phyloP scores from a whole-genome alignment of 2,113 vertebrate genomes.

The Saguinus imperator region DNA sequence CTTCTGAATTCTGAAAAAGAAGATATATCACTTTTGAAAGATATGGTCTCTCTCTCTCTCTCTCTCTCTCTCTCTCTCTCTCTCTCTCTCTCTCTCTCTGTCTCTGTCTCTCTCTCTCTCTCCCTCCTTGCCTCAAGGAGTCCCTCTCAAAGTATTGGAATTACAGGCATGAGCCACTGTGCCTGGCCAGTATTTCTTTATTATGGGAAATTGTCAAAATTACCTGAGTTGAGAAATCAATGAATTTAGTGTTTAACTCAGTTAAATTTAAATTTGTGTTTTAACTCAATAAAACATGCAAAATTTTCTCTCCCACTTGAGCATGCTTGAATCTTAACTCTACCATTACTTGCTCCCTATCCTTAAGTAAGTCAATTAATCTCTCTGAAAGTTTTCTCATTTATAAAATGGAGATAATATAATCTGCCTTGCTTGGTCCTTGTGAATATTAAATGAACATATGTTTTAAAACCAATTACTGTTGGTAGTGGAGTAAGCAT shows the following conservation, averaged over 20 bases:
- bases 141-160: background rate
- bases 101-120: too few relatives aligned
- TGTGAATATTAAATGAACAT: constrained; percentile 50
- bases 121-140: background rate
- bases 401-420: constrained; percentile 34
- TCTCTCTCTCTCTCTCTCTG: too few relatives aligned
- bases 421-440: constrained; percentile 10
- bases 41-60: background rate
- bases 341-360: background rate
- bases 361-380: background rate
- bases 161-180: background rate
- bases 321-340: constrained; percentile 15
- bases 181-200: background rate
- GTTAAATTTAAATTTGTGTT: constrained; percentile 50
- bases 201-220: background rate
- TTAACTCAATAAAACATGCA: constrained; percentile 46
- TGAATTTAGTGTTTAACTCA: constrained; percentile 23
- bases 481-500: background rate
- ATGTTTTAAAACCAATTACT: constrained; percentile 33
- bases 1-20: background rate
- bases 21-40: background rate
- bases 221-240: background rate
- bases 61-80: too few relatives aligned
- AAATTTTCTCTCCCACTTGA: background rate
- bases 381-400: background rate